These are phyloP conservation scores for Autographa pulchrina DNA, from an alignment of 2,888 invertebrate genomes.

Conservation along the genomic window DNA sequence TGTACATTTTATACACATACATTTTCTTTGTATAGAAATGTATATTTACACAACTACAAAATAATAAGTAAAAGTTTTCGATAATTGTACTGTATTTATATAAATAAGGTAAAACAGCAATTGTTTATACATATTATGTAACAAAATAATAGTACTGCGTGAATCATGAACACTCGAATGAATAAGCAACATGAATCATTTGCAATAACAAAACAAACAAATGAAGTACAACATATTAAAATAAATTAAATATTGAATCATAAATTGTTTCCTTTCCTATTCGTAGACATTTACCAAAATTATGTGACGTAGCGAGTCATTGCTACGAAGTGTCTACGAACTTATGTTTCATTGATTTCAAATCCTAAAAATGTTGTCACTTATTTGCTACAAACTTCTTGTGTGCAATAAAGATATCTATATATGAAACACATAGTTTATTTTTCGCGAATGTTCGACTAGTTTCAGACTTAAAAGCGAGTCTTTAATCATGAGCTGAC, in stretches of 20 bases:
- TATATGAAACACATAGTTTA: background rate
- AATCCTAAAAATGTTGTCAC: background rate
- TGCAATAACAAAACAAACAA: conserved; percentile 2
- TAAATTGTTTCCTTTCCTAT: background rate
- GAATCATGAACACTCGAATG: conserved; percentile 9
- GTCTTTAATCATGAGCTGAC: background rate
- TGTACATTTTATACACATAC: background rate
- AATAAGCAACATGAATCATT: conserved; percentile 2
- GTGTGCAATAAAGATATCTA: too few species aligned
- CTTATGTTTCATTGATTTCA: too few species aligned
- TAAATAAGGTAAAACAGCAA: conserved; percentile 10
- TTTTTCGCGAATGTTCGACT: background rate
- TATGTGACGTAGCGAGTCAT: background rate
- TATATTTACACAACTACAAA: background rate
- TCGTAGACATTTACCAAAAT: background rate
- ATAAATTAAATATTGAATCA: background rate
- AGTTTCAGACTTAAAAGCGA: background rate
- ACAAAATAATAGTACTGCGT: conserved; percentile 6
- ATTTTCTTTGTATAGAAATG: background rate
- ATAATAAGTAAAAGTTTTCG: background rate
- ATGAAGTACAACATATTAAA: background rate
- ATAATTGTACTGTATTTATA: background rate
- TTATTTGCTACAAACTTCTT: background rate
- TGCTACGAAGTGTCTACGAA: background rate
- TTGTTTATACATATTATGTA: conserved; percentile 16